Percentiles rank a stretch among this genome's conserved stretches.
These are phyloP conservation scores for Diachrysia chrysitis DNA, from an alignment of 2,888 invertebrate genomes.

Conservation along the genomic window DNA sequence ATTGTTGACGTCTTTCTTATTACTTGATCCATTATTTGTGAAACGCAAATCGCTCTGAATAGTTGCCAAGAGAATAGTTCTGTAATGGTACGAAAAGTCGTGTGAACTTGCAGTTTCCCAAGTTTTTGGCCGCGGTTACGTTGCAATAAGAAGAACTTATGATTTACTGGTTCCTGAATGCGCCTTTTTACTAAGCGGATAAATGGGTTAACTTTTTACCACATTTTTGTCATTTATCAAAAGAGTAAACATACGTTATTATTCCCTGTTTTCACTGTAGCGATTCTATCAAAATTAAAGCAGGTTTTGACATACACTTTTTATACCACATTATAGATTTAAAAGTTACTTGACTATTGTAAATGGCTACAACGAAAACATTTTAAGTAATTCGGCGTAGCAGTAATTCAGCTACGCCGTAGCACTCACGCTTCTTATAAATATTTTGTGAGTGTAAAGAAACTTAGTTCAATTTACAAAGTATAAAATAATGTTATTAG, in stretches of 20 bases:
- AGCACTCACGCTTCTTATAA: neutral
- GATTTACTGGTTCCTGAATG: conserved; percentile 32
- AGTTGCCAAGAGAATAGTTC: conserved; percentile 50
- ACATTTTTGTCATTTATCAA: neutral
- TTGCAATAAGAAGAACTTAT: conserved; percentile 42
- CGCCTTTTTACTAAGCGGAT: conserved; percentile 24
- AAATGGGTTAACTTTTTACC: conserved; percentile 19
- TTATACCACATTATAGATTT: neutral
- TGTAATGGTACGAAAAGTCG: conserved; percentile 10
- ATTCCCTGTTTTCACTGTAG: no score
- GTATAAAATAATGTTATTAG: no score
- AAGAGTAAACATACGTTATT: no score
- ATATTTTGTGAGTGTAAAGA: neutral
- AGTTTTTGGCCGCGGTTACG: conserved; percentile 45
- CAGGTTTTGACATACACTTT: neutral
- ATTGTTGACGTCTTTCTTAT: neutral
- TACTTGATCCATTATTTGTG: conserved; percentile 32
- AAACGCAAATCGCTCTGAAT: conserved; percentile 31
- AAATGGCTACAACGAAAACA: neutral
- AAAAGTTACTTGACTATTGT: neutral
- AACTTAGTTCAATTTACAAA: no score
- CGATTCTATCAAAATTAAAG: no score
- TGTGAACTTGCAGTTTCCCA: conserved; percentile 26
- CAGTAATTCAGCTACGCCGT: neutral
- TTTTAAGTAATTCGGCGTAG: neutral